Evolutionary conservation across 2,888 invertebrate genomes (phyloP), one percentile per base, ranked within the genome.

Genomic region (Cryptus viduatorius): DNA sequence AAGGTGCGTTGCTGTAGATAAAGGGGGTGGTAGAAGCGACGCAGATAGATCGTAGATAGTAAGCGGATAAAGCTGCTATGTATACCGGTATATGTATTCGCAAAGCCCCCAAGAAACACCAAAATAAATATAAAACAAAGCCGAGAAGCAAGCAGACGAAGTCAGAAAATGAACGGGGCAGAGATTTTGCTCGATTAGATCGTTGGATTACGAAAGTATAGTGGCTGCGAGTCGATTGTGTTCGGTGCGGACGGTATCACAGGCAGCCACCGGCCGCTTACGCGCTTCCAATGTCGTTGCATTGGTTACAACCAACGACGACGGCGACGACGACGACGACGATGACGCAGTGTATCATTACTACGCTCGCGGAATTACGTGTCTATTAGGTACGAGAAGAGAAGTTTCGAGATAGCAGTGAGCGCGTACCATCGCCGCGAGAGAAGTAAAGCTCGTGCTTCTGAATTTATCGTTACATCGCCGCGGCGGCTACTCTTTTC

Each of bases 121-220:
- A 82, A 82, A 65, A 42, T 42, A 42, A 65, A 42, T 65, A 78
- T 78, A 82, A 82, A 78, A 81, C 75, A 77, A 81, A 81, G 53
- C 31, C n/a, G 42, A 46, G 48, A 64, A 53, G 76, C 46, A 59
- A 59, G 12, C 76, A 48, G 76, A 82, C 71, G 79, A 79, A 77
- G 79, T 44, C 16, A 72, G 61, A 79, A 67, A 72, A 80, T 53
- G 76, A 75, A 82, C 77, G 67, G 24, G 59, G 64, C 61, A 48
- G 79, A 87, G 84, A 82, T 86, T 87, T 76, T 73, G 81, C 78
- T 53, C 86, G 89, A 90, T 90, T 88, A 88, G 88, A 90, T 90
- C 79, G 82, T 16, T 31, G 87, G 89, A 90, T 89, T 87, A 87
- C 88, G 86, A 87, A 86, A 87, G 87, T 87, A 87, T 84, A 88